phyloP scores from a whole-genome alignment of 2,888 invertebrate species.

The Apodemia mormo region DNA sequence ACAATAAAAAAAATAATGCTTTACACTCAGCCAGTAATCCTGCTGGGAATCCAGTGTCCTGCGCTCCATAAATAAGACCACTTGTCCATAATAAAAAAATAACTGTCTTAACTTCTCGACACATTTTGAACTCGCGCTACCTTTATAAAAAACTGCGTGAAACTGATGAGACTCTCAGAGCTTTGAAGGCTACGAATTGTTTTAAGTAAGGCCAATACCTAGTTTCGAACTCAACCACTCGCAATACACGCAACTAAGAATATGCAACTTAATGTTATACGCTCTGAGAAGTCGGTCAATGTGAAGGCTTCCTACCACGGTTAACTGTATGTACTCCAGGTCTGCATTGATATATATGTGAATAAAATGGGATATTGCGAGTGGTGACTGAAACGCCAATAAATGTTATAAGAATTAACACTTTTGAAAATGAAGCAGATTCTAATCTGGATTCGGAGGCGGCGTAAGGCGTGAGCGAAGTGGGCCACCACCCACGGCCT shows the following conservation, averaged over 20 bases:
- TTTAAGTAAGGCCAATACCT: constrained; percentile 32
- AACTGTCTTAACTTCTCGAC: constrained; percentile 30
- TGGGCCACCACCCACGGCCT: no score
- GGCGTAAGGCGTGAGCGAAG: no score
- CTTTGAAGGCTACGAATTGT: constrained; percentile 39
- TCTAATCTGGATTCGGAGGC: no score
- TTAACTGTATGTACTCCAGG: background rate
- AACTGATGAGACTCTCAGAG: constrained; percentile 51
- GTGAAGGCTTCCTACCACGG: background rate
- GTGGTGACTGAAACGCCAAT: no score
- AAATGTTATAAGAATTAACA: no score
- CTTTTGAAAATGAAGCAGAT: no score
- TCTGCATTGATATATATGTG: no score
- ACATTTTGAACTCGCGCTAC: constrained; percentile 41
- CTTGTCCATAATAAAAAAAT: constrained; percentile 36
- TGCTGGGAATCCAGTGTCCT: constrained; percentile 57
- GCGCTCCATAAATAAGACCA: constrained; percentile 38
- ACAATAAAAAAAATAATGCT: constrained; percentile 37
- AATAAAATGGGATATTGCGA: no score
- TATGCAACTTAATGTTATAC: background rate
- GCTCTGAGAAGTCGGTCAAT: background rate
- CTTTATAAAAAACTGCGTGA: constrained; percentile 43
- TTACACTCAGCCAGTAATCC: constrained; percentile 68
- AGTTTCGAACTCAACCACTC: constrained; percentile 27
- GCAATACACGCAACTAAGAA: constrained; percentile 29